Conservation (phyloP, 2,888 invertebrate genomes). For the Acleris laterana region DNA sequence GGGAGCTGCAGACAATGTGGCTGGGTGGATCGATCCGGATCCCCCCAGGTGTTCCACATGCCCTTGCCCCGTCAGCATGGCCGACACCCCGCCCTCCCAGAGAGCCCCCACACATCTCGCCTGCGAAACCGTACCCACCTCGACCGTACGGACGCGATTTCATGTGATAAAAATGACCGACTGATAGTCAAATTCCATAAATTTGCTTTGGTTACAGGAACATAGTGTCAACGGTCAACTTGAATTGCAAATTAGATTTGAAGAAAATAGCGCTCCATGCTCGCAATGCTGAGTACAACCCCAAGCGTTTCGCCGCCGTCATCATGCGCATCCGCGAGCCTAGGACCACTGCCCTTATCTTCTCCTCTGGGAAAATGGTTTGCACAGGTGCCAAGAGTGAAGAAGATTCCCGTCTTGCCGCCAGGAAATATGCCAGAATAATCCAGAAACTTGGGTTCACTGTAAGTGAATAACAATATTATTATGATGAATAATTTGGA, state of each 20-base stretch:
- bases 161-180: not conserved
- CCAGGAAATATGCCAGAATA: constrained; percentile 93
- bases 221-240: constrained; percentile 98
- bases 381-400: constrained; percentile 94
- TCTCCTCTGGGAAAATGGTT: constrained; percentile 93
- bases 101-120: no score
- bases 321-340: constrained; percentile 97
- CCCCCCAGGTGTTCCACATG: no score
- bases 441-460: constrained; percentile 93
- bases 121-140: no score
- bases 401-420: constrained; percentile 90
- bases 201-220: constrained; percentile 86
- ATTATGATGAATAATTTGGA: no score
- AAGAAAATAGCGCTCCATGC: constrained; percentile 99
- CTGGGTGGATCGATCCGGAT: no score
- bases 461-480: constrained; percentile 79
- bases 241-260: constrained; percentile 96
- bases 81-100: no score
- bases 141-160: no score
- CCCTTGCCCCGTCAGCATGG: no score
- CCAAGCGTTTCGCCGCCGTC: constrained; percentile 99
- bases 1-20: no score
- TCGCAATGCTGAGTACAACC: constrained; percentile 99
- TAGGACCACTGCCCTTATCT: constrained; percentile 91
- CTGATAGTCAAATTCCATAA: not conserved